A percentile compares a stretch with the other conserved stretches of the same genome.
Evolutionary conservation across 2,797 vertebrate genomes (phyloP).

Genomic region (Pagetopsis macropterus): DNA sequence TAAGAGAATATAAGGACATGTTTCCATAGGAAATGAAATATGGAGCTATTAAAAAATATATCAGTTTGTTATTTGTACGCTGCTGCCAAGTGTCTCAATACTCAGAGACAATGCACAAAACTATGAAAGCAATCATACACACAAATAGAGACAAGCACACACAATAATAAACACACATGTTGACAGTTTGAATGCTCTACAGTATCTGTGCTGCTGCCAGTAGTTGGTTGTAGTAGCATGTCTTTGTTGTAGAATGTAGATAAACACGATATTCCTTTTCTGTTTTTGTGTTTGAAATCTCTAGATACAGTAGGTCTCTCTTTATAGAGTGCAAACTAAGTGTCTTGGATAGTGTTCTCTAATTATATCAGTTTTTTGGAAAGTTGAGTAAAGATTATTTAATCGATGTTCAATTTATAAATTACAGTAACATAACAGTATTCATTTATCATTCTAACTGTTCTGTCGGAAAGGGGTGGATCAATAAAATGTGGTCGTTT

Average conservation of each 20-base stretch:
- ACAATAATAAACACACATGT: conserved; percentile 32
- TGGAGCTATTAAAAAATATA: conserved; percentile 56
- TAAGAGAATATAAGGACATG: conserved; percentile 48
- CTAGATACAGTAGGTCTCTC: conserved; percentile 67
- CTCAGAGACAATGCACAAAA: conserved; percentile 63
- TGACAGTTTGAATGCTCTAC: conserved; percentile 58
- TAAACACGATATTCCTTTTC: conserved; percentile 57
- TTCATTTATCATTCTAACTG: conserved; percentile 71
- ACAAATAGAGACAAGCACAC: conserved; percentile 24
- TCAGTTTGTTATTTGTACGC: conserved; percentile 68
- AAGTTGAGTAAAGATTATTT: conserved; percentile 67
- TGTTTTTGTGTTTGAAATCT: conserved; percentile 71
- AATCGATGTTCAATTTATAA: conserved; percentile 61
- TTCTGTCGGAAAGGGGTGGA: conserved; percentile 77
- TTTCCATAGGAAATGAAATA: conserved; percentile 63
- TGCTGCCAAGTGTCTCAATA: conserved; percentile 64
- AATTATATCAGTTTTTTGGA: conserved; percentile 50
- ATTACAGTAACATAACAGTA: conserved; percentile 61
- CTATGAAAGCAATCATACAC: conserved; percentile 64
- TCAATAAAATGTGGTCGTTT: conserved; percentile 90
- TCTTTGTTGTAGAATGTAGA: conserved; percentile 76
- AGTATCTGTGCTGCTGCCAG: conserved; percentile 68
- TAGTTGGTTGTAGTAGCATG: conserved; percentile 78
- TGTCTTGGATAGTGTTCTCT: conserved; percentile 65
- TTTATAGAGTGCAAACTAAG: conserved; percentile 59